phyloP scores from a whole-genome alignment of 1,140 invertebrate genomes.

The Hermetia illucens region DNA sequence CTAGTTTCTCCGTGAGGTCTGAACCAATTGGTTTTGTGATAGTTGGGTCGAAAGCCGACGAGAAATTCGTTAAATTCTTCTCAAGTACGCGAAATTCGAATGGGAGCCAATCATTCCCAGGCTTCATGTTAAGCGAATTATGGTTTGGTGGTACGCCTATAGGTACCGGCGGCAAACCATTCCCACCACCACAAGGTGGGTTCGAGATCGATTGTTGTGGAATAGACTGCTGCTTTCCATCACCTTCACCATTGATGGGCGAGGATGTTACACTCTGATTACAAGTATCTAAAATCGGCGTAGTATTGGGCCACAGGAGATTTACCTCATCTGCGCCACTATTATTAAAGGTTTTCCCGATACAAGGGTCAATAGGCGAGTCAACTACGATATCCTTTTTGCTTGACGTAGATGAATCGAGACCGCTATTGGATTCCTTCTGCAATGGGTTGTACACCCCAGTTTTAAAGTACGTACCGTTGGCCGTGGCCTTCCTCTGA shows the following conservation, averaged over 20 bases:
- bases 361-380: background rate
- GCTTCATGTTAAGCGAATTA: too few species aligned
- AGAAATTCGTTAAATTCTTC: conserved; percentile 7
- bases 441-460: conserved; percentile 25
- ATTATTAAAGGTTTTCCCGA: background rate
- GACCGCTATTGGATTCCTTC: conserved; percentile 8
- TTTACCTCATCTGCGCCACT: background rate
- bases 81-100: conserved; percentile 9
- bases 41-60: conserved; percentile 7
- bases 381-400: background rate
- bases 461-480: conserved; percentile 25
- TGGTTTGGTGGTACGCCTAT: background rate
- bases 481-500: conserved; percentile 20
- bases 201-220: too few species aligned
- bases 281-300: background rate
- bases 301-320: background rate
- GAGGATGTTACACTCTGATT: background rate
- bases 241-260: background rate
- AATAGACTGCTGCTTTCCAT: background rate
- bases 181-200: too few species aligned
- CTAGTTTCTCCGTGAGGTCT: conserved; percentile 14
- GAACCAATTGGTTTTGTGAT: conserved; percentile 5
- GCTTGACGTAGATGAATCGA: background rate
- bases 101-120: conserved; percentile 7
- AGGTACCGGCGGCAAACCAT: too few species aligned